A percentile compares a stretch with the other conserved stretches of the same genome.
Evolutionary conservation across 92 coral and sea anemone genomes (phyloP).

Genomic region (Diadumene lineata): DNA sequence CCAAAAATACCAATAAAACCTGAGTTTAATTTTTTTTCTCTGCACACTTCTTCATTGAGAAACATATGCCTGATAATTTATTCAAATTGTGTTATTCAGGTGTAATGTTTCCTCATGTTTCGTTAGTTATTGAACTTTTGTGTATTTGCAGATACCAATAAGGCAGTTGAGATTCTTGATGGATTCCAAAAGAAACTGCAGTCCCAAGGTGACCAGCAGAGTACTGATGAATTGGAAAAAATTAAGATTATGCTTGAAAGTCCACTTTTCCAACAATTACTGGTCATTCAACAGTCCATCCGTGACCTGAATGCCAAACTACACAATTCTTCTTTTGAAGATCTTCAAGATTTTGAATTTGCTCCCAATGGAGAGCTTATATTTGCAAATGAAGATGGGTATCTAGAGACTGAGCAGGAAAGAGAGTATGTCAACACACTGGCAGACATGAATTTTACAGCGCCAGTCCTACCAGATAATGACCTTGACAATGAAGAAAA

Average conservation of each 20-base stretch:
- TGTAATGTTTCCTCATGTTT: background rate
- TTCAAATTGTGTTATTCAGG: background rate
- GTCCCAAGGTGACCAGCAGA: constrained; percentile 75
- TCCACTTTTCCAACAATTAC: constrained; percentile 85
- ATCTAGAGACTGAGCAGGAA: background rate
- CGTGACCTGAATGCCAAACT: constrained; percentile 76
- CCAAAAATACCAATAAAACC: too few species aligned
- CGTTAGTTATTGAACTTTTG: background rate
- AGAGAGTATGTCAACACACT: background rate
- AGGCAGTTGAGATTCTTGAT: constrained; percentile 83
- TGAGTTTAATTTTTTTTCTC: too few species aligned
- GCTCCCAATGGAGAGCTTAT: constrained; percentile 86
- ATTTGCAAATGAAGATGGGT: constrained; percentile 55
- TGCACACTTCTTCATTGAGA: too few species aligned
- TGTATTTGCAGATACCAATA: constrained; percentile 58
- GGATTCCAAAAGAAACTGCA: constrained; percentile 77
- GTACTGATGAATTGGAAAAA: constrained; percentile 77
- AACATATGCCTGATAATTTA: too few species aligned
- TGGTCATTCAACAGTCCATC: constrained; percentile 84
- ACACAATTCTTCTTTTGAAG: constrained; percentile 52
- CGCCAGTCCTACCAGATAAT: constrained; percentile 41
- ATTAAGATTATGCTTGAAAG: constrained; percentile 89
- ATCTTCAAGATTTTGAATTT: constrained; percentile 85
- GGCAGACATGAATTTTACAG: constrained; percentile 11
- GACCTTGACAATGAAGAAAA: constrained; percentile 62